phyloP scores from a whole-genome alignment of 2,113 vertebrate genomes.

The Fulmarus glacialis region DNA sequence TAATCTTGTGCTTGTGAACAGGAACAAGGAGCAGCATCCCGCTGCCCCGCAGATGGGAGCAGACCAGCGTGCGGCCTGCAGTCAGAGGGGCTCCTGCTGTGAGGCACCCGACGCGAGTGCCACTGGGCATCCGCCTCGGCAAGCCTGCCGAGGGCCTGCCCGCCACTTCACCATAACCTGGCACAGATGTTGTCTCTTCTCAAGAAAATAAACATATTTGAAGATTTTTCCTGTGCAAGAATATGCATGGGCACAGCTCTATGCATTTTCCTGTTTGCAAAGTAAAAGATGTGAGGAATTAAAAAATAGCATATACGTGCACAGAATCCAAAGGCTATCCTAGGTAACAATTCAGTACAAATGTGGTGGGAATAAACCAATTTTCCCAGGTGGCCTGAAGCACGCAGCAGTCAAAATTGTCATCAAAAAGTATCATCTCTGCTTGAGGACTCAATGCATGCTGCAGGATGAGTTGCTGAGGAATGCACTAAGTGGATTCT shows the following conservation, averaged over 20 bases:
- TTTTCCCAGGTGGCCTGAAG: neutral
- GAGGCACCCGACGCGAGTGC: fast-evolving
- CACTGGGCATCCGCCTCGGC: fast-evolving
- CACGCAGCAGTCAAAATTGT: neutral
- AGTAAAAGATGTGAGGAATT: neutral
- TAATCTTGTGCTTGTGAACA: neutral
- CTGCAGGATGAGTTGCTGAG: neutral
- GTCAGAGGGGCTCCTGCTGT: neutral
- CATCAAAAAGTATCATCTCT: neutral
- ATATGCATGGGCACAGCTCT: neutral
- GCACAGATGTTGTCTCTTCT: neutral
- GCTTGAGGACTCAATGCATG: neutral
- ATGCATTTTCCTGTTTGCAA: neutral
- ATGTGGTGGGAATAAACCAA: neutral
- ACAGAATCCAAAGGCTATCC: neutral
- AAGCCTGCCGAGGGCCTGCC: neutral
- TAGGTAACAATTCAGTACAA: neutral
- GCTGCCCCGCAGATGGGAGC: neutral
- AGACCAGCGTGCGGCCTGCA: neutral
- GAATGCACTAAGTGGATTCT: neutral
- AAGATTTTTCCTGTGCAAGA: neutral
- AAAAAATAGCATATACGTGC: neutral
- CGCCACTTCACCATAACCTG: neutral
- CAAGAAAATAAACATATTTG: neutral
- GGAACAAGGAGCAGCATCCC: neutral